A percentile compares a stretch with the other conserved stretches of the same genome.
Evolutionary conservation across 2,888 invertebrate species (phyloP).

Genomic region (Penaeus monodon): DNA sequence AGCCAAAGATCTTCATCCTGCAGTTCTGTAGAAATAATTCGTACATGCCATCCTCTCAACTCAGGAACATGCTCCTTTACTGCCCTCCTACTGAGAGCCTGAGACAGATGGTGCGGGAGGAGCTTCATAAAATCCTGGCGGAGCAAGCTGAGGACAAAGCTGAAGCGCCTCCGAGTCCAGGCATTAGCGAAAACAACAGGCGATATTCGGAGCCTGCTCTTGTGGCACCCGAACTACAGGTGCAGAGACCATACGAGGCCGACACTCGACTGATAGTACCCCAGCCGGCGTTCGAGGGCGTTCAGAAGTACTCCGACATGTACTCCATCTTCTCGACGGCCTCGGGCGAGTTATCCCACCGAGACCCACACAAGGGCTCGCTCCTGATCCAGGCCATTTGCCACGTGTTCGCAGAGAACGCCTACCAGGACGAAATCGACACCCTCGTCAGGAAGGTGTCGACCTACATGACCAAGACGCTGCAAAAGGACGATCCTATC

Average conservation of each 20-base stretch:
- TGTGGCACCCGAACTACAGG: not conserved
- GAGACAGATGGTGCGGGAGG: too few species aligned
- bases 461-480: constrained; percentile 56
- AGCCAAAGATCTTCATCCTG: constrained; percentile 61
- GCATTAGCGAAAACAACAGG: too few species aligned
- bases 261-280: constrained; percentile 18
- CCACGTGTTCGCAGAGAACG: constrained; percentile 55
- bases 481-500: constrained; percentile 48
- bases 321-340: constrained; percentile 63
- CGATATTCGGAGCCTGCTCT: too few species aligned
- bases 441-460: constrained; percentile 58
- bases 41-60: not conserved
- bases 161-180: too few species aligned
- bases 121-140: too few species aligned
- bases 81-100: too few species aligned
- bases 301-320: constrained; percentile 61
- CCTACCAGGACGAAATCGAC: constrained; percentile 59
- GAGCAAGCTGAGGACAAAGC: too few species aligned
- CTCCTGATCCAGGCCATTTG: constrained; percentile 63
- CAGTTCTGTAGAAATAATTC: constrained; percentile 56
- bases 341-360: constrained; percentile 50
- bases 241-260: not conserved
- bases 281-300: constrained; percentile 5
- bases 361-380: constrained; percentile 56
- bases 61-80: too few species aligned